phyloP scores from a whole-genome alignment of 2,113 vertebrate species.

The Tinamus guttatus region DNA sequence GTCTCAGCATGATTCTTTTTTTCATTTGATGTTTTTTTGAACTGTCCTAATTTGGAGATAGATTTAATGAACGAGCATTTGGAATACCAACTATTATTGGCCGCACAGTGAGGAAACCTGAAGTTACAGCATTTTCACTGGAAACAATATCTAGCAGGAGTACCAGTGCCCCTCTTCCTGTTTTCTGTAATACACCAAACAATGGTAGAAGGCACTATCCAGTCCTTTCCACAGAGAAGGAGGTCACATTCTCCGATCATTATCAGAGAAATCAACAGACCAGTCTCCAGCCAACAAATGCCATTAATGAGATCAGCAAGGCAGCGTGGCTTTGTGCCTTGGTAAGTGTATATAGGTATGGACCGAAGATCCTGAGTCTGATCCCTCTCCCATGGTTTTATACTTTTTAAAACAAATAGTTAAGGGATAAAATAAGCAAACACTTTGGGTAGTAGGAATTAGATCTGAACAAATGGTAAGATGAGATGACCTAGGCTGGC shows the following conservation, averaged over 20 bases:
- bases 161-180: background rate
- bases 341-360: background rate
- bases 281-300: background rate
- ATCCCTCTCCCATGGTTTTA: background rate
- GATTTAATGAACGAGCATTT: background rate
- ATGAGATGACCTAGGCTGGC: background rate
- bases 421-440: background rate
- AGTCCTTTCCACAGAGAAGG: background rate
- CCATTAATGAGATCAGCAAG: background rate
- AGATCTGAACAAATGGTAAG: background rate
- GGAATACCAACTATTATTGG: background rate
- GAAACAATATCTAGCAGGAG: background rate
- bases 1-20: background rate
- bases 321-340: background rate
- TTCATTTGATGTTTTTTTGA: background rate
- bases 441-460: background rate
- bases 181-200: background rate
- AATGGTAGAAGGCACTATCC: background rate
- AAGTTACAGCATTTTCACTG: background rate
- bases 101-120: background rate
- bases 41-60: background rate
- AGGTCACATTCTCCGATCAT: accelerated
- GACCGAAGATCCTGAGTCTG: background rate
- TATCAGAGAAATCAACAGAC: background rate
- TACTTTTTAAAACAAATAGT: background rate